These are phyloP conservation scores for Dasysyrphus tricinctus DNA, from an alignment of 2,888 invertebrate genomes.

Conservation along the genomic window DNA sequence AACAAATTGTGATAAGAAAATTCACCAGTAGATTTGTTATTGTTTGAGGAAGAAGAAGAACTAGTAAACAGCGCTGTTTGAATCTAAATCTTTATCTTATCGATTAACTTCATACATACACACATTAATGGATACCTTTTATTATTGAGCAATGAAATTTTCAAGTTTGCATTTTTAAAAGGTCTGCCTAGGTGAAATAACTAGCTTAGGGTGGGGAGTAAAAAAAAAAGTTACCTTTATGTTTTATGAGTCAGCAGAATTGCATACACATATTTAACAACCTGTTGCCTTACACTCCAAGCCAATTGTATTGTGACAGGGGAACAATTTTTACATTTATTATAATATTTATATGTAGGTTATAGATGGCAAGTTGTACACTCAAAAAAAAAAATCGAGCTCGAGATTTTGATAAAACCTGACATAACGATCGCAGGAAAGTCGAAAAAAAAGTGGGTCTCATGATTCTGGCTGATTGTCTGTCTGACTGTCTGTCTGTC, in stretches of 20 bases:
- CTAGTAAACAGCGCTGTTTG: background rate
- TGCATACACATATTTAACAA: background rate
- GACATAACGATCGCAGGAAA: no score
- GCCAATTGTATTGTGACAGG: background rate
- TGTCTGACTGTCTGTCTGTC: no score
- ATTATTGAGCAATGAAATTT: background rate
- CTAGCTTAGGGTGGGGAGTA: background rate
- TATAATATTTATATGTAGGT: no score
- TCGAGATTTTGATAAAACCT: no score
- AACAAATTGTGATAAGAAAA: constrained; percentile 34
- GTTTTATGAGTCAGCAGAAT: background rate
- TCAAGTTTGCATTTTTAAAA: background rate
- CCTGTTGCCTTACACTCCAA: background rate
- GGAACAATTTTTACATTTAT: no score
- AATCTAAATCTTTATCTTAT: constrained; percentile 28
- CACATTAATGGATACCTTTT: background rate
- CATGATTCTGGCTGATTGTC: no score
- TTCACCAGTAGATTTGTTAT: constrained; percentile 4
- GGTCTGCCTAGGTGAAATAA: background rate
- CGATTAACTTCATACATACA: background rate
- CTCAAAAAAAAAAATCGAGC: no score
- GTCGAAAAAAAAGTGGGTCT: no score
- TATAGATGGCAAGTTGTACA: no score
- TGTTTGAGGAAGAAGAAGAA: background rate
- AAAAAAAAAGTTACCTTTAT: background rate